phyloP scores from a whole-genome alignment of 2,888 invertebrate genomes.

The Eristalinus sepulchralis region DNA sequence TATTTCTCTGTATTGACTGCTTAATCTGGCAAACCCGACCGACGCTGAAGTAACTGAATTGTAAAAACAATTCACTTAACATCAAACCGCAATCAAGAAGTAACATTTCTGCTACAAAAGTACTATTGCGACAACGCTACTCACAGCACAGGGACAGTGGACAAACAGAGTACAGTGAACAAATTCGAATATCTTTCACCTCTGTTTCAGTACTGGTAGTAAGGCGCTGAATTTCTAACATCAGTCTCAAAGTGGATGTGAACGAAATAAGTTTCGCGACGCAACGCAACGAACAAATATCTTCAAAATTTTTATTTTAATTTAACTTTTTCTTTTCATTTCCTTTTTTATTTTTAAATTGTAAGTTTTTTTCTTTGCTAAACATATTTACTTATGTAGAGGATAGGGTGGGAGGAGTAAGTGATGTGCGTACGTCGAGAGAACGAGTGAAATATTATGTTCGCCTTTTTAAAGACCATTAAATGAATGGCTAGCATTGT shows the following conservation, averaged over 20 bases:
- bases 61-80: too few species aligned
- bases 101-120: too few species aligned
- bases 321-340: constrained; percentile 41
- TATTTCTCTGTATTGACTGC: too few species aligned
- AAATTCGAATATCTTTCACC: constrained; percentile 49
- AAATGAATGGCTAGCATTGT: constrained; percentile 70
- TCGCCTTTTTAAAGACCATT: constrained; percentile 62
- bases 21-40: too few species aligned
- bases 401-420: constrained; percentile 46
- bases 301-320: constrained; percentile 48
- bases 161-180: constrained; percentile 19
- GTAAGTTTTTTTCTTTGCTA: constrained; percentile 64
- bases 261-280: constrained; percentile 65
- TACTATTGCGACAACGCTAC: too few species aligned
- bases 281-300: constrained; percentile 60
- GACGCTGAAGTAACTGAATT: too few species aligned
- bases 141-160: neutral
- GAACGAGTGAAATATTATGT: constrained; percentile 57
- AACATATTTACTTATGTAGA: constrained; percentile 58
- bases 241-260: constrained; percentile 60
- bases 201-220: constrained; percentile 34
- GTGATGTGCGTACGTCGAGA: constrained; percentile 65
- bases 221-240: constrained; percentile 56
- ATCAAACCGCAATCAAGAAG: too few species aligned
- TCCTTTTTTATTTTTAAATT: constrained; percentile 64